Evolutionary conservation across 2,888 invertebrate species (phyloP), one percentile per base, ranked within the genome.

Genomic region (Cerastoderma edule): DNA sequence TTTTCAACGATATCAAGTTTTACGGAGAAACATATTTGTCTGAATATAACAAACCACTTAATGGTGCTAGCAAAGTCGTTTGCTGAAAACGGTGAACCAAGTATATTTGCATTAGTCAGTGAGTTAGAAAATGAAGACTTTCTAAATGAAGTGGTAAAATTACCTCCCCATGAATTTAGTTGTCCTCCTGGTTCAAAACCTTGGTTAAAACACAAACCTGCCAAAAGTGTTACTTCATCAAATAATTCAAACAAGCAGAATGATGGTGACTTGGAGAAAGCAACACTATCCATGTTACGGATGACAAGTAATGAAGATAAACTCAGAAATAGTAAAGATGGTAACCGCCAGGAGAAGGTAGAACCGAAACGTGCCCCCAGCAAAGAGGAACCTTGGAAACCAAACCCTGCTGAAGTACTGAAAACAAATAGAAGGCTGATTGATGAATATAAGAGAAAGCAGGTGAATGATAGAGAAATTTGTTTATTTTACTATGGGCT

Each of bases 61-160:
- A 76, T 87, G 48, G 54, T 77, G 0, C 85, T 88, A 71, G 90
- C 91, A 0, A 83, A 78, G 56, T 77, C 78, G 39, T 67, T 83
- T 35, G 84, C 88, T 10, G 84, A 84, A 16, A 67, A 72, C 60
- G 70, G 84, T 24, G 78, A 83, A 24, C 90, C 91, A n/a, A 86
- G 85, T 63, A 81, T 91, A 8, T 91, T 90, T 79, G 84, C 89
- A 28, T 77, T 91, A n/a, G 85, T 89, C 30, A 87, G 85, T 80
- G 64, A 88, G 27, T 78, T 91, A 32, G 89, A 91, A 44, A 84
- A 90, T 75, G 86, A 85, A 50, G 80, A 72, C 8, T 84, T 87
- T 67, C 60, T 91, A 24, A 74, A 78, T 32, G 72, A 75, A 19
- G 69, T 89, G 6, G 70, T 88, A 8, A 73, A 79, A 33, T 75